Percentiles rank a stretch among this genome's conserved stretches.
Conservation (phyloP, 2,888 invertebrate genomes). For the Liopterus haemorrhoidalis region DNA sequence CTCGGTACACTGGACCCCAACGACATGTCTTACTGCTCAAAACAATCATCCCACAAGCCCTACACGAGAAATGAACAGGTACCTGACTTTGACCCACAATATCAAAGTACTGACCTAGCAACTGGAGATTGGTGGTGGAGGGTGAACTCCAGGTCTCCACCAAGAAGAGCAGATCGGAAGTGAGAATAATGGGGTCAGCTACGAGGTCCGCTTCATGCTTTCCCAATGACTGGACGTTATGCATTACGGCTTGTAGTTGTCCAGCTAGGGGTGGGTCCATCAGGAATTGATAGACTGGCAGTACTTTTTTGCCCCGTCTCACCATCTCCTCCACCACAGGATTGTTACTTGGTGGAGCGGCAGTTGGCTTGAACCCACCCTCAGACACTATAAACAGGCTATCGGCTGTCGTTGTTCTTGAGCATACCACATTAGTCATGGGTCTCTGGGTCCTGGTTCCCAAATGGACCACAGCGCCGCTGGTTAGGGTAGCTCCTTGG, state of each 20-base stretch:
- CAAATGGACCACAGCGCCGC: neutral
- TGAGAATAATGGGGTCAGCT: neutral
- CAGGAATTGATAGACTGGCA: too few species aligned
- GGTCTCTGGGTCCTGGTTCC: neutral
- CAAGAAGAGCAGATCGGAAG: neutral
- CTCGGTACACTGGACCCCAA: too few species aligned
- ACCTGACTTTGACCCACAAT: too few species aligned
- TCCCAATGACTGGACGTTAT: conserved; percentile 2
- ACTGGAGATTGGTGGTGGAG: too few species aligned
- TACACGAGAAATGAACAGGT: too few species aligned
- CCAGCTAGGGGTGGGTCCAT: neutral
- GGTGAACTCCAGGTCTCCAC: conserved; percentile 5
- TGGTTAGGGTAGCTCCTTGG: conserved; percentile 26
- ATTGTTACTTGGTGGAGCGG: neutral
- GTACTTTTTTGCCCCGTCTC: too few species aligned
- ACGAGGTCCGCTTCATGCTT: conserved; percentile 1
- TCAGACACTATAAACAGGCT: conserved; percentile 1
- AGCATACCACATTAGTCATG: neutral
- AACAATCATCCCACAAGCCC: too few species aligned
- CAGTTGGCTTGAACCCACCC: neutral
- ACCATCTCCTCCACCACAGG: neutral
- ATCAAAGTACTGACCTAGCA: too few species aligned
- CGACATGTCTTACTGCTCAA: too few species aligned
- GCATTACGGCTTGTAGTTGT: neutral
- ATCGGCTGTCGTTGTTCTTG: neutral